These are phyloP conservation scores for Sigmodon hispidus DNA, from an alignment of 2,113 vertebrate species.

Conservation along the genomic window DNA sequence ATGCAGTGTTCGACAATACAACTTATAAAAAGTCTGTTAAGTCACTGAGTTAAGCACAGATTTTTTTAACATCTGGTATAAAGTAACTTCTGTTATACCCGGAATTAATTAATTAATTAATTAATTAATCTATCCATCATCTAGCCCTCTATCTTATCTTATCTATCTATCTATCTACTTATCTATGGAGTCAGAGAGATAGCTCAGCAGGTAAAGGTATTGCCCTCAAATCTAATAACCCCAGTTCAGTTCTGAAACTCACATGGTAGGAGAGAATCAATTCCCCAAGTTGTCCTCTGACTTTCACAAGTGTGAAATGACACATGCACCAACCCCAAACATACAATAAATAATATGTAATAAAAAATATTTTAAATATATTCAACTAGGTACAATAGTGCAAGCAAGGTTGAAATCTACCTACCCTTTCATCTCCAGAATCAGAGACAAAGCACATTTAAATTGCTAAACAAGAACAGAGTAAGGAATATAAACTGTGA, in stretches of 20 bases:
- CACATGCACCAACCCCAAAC: not conserved
- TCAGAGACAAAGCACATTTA: not conserved
- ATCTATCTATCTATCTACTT: not conserved
- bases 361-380: not conserved
- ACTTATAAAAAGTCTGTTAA: not conserved
- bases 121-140: no score
- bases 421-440: conserved; percentile 20
- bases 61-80: conserved; percentile 31
- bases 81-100: conserved; percentile 1
- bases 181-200: not conserved
- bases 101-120: no score
- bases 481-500: not conserved
- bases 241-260: not conserved
- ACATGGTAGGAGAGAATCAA: not conserved
- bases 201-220: not conserved
- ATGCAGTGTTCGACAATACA: not conserved
- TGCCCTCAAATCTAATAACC: not conserved
- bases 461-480: conserved; percentile 22
- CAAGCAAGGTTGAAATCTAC: not conserved
- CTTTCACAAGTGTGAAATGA: not conserved
- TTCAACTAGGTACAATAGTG: not conserved
- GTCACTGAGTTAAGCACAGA: not conserved
- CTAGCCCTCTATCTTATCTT: no score
- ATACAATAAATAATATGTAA: not conserved
- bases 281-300: not conserved